These are phyloP conservation scores for Cryptotis parvus DNA, from an alignment of 2,113 vertebrate genomes.

Conservation along the genomic window DNA sequence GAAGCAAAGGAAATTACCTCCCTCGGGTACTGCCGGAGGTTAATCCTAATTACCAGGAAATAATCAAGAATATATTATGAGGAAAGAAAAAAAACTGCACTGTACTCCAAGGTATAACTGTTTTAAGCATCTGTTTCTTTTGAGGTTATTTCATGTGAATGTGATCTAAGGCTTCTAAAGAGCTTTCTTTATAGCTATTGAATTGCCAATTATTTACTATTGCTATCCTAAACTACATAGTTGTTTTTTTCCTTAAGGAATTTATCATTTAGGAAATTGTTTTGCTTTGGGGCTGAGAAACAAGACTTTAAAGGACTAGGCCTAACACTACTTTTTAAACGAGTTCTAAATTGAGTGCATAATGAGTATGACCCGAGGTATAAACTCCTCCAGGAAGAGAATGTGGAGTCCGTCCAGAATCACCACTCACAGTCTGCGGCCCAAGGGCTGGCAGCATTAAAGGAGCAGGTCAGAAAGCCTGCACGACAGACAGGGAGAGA, in stretches of 20 bases:
- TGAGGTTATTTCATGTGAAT: constrained; percentile 11
- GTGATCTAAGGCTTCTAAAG: constrained; percentile 34
- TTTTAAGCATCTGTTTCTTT: background rate
- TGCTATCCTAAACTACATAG: constrained; percentile 24
- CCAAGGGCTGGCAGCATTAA: background rate
- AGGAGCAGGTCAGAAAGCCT: background rate
- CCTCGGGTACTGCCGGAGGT: background rate
- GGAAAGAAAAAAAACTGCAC: constrained; percentile 33
- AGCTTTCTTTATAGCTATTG: background rate
- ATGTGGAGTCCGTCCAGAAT: background rate
- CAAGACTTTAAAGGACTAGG: constrained; percentile 39
- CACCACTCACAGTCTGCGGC: rapidly evolving
- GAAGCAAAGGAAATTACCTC: background rate
- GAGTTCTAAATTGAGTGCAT: constrained; percentile 44
- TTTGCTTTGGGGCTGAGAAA: constrained; percentile 37
- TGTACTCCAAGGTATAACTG: background rate
- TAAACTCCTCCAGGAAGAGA: background rate
- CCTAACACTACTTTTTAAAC: constrained; percentile 27
- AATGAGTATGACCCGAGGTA: background rate
- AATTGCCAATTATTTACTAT: constrained; percentile 64
- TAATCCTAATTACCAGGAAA: constrained; percentile 56
- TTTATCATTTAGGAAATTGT: constrained; percentile 55
- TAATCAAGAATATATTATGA: constrained; percentile 47
- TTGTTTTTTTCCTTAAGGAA: constrained; percentile 54
- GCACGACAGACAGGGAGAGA: background rate